phyloP scores from a whole-genome alignment of 2,113 vertebrate genomes.

The Paracanthobrama guichenoti region DNA sequence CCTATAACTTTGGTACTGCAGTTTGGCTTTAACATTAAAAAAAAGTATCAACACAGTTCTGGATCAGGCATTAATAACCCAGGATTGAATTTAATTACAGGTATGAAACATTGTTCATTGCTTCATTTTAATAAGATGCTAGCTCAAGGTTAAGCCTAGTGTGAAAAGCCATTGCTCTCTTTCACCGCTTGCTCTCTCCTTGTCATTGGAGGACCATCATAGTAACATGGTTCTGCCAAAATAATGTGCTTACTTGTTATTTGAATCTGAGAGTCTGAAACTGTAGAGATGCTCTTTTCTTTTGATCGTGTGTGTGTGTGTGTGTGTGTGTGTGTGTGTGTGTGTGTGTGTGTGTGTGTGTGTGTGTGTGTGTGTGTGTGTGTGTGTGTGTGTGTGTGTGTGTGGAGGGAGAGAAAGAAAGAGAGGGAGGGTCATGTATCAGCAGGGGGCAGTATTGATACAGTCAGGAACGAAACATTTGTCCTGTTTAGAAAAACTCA shows the following conservation, averaged over 20 bases:
- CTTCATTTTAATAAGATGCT: neutral
- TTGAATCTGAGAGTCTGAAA: neutral
- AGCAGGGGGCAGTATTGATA: conserved; percentile 56
- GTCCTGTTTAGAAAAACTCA: neutral
- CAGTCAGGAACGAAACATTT: conserved; percentile 23
- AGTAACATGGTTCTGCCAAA: neutral
- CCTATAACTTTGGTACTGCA: neutral
- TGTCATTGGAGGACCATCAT: neutral
- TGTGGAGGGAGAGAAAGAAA: neutral
- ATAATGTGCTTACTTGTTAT: neutral
- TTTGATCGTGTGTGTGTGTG: neutral
- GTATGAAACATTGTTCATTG: neutral
- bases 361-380: too few species aligned
- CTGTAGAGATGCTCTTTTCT: neutral
- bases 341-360: too few species aligned
- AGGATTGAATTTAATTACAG: neutral
- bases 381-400: neutral
- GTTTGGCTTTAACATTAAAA: neutral
- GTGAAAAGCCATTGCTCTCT: neutral
- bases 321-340: too few species aligned
- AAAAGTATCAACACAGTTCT: neutral
- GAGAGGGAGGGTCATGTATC: neutral
- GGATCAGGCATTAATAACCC: neutral
- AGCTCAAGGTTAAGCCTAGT: neutral
- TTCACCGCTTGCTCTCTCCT: neutral